Conservation (phyloP, 2,113 vertebrate species). For the Syngnathus typhle region DNA sequence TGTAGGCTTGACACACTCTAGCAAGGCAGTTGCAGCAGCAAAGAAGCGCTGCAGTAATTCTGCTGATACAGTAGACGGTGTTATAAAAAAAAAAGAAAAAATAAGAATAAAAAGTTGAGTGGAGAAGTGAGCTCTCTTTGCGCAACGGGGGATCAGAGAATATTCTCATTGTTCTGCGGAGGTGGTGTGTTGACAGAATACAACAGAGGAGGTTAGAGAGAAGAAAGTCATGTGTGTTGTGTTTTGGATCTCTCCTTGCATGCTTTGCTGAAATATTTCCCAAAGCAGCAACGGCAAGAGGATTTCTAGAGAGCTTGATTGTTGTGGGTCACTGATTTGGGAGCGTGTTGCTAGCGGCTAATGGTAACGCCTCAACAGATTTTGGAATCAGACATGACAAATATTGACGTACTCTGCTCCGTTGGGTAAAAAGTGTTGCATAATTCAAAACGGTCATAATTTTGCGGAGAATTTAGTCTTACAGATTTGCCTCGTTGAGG, state of each 20-base stretch:
- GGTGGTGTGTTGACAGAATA: constrained; percentile 28
- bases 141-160: constrained; percentile 48
- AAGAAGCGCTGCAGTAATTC: constrained; percentile 54
- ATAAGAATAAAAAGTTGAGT: constrained; percentile 30
- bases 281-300: constrained; percentile 15
- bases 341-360: constrained; percentile 11
- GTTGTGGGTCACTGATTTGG: constrained; percentile 21
- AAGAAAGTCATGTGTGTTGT: constrained; percentile 37
- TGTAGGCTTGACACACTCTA: constrained; percentile 61
- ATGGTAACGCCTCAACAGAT: neutral
- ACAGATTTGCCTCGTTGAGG: too few species aligned
- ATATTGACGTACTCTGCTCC: neutral
- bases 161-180: constrained; percentile 53
- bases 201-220: constrained; percentile 14
- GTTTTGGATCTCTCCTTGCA: constrained; percentile 35
- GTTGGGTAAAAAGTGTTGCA: constrained; percentile 38
- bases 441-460: constrained; percentile 28
- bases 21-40: constrained; percentile 52
- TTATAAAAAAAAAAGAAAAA: constrained; percentile 47
- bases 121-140: constrained; percentile 30
- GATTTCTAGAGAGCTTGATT: constrained; percentile 23
- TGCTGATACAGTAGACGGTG: constrained; percentile 65
- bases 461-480: constrained; percentile 14
- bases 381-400: neutral
- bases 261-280: constrained; percentile 33